Conservation (phyloP, 2,113 vertebrate genomes). For the Paramisgurnus dabryanus region DNA sequence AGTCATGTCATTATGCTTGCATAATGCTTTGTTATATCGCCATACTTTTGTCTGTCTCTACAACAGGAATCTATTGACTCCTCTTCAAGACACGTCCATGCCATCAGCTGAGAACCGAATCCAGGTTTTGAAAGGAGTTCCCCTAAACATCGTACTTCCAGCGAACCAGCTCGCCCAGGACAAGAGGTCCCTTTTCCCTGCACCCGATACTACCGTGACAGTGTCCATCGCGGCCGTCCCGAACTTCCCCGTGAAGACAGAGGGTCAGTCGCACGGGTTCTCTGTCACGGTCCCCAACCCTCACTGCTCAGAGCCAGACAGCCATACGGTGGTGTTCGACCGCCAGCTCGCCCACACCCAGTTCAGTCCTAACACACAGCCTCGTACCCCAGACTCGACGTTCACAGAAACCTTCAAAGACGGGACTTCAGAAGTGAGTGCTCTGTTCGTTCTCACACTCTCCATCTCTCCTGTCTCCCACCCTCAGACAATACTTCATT, state of each 20-base stretch:
- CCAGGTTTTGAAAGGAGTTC: constrained; percentile 89
- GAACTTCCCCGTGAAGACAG: constrained; percentile 90
- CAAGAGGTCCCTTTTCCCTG: constrained; percentile 84
- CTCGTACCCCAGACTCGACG: constrained; percentile 92
- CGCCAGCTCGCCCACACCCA: constrained; percentile 83
- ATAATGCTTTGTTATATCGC: not conserved
- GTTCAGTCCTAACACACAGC: constrained; percentile 85
- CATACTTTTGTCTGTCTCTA: constrained; percentile 8
- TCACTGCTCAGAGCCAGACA: constrained; percentile 80
- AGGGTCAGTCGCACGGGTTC: constrained; percentile 84
- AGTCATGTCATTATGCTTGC: not conserved
- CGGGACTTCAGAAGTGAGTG: constrained; percentile 86
- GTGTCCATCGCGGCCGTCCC: constrained; percentile 89
- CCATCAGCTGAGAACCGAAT: constrained; percentile 84
- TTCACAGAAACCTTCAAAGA: constrained; percentile 95
- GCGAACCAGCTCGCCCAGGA: constrained; percentile 82
- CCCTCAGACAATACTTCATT: constrained; percentile 71
- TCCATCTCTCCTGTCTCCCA: constrained; percentile 44
- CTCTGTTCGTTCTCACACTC: constrained; percentile 17
- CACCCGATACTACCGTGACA: constrained; percentile 92
- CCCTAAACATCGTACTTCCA: constrained; percentile 89
- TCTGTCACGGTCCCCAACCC: constrained; percentile 80
- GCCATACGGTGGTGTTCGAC: constrained; percentile 80
- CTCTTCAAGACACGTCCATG: constrained; percentile 77
- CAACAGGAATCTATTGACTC: constrained; percentile 79